Conservation (phyloP, 2,113 vertebrate species). For the Malurus alboscapulatus region DNA sequence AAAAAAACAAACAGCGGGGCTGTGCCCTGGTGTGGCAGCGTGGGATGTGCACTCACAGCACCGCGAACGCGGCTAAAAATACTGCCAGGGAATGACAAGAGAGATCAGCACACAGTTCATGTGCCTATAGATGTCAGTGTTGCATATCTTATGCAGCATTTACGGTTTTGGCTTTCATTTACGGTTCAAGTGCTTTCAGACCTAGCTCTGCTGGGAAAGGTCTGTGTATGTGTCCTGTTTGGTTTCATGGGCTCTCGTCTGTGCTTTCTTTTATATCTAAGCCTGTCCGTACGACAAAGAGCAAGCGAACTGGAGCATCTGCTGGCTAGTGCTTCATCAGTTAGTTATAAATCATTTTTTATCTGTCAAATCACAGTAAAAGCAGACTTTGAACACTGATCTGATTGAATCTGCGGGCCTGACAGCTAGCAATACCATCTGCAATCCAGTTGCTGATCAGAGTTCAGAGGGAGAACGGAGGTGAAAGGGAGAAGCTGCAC, state of each 20-base stretch:
- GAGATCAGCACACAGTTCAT: not conserved
- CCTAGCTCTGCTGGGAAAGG: not conserved
- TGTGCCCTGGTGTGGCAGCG: accelerated
- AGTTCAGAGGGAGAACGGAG: not conserved
- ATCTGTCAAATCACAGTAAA: not conserved
- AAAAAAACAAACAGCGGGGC: no score
- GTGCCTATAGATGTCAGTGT: constrained; percentile 67
- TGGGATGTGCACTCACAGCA: accelerated
- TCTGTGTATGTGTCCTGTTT: not conserved
- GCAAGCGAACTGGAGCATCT: not conserved
- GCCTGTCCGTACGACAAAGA: not conserved
- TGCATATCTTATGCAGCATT: constrained; percentile 11
- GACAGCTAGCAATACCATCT: not conserved
- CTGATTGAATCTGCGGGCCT: not conserved
- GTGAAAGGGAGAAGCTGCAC: not conserved
- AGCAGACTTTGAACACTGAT: not conserved
- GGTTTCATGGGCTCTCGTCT: not conserved
- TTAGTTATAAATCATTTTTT: not conserved
- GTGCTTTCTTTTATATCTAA: not conserved
- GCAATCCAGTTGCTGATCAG: not conserved
- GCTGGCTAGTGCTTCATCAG: not conserved
- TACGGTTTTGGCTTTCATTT: not conserved
- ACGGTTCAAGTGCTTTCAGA: accelerated
- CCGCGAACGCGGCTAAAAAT: accelerated
- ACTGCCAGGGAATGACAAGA: not conserved